A percentile compares a stretch with the other conserved stretches of the same genome.
These are phyloP conservation scores for Perizoma affinitatum DNA, from an alignment of 2,888 invertebrate species.

Conservation along the genomic window DNA sequence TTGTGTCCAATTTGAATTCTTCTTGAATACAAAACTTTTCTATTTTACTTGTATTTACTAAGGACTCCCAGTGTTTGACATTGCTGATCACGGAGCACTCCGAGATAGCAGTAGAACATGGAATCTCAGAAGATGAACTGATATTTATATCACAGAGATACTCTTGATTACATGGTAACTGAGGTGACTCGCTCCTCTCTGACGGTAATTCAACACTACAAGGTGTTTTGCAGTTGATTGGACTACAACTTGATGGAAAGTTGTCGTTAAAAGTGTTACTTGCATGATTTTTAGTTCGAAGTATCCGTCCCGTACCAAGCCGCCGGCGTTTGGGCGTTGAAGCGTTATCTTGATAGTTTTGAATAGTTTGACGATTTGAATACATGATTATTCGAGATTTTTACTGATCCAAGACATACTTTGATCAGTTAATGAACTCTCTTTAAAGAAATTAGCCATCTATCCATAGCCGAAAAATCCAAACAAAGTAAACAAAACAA, in stretches of 20 bases:
- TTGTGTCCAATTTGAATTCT: slow-evolving; percentile 26
- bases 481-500: too few relatives aligned
- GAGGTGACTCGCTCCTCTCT: slow-evolving; percentile 65
- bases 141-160: slow-evolving; percentile 62
- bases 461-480: too few relatives aligned
- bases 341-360: slow-evolving; percentile 43
- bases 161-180: slow-evolving; percentile 76
- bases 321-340: slow-evolving; percentile 72
- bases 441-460: too few relatives aligned
- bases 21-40: slow-evolving; percentile 35
- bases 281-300: slow-evolving; percentile 41
- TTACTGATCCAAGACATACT: neutral
- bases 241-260: slow-evolving; percentile 45
- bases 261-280: slow-evolving; percentile 34
- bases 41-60: slow-evolving; percentile 48
- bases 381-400: slow-evolving; percentile 42
- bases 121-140: slow-evolving; percentile 53
- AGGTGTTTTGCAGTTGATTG: slow-evolving; percentile 45
- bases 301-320: slow-evolving; percentile 56
- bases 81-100: slow-evolving; percentile 47
- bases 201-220: slow-evolving; percentile 26
- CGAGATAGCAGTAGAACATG: slow-evolving; percentile 58
- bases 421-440: neutral
- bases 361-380: slow-evolving; percentile 33
- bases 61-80: slow-evolving; percentile 56